phyloP scores from a whole-genome alignment of 2,888 invertebrate genomes.

The Diarsia rubi region DNA sequence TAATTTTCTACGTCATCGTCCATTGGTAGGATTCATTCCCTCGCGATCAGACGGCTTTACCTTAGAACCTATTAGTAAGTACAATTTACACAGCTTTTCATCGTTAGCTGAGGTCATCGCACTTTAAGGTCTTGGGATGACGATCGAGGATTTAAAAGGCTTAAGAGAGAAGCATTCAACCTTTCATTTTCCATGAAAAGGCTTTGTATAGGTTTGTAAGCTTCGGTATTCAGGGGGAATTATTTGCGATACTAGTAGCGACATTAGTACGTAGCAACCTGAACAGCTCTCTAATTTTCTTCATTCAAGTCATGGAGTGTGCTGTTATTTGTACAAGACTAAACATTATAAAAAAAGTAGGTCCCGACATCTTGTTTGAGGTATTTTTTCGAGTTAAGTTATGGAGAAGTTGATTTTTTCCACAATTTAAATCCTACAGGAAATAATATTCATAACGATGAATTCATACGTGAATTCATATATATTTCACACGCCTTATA shows the following conservation, averaged over 20 bases:
- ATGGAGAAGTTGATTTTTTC: too few relatives aligned
- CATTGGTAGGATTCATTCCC: constrained; percentile 23
- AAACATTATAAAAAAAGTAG: too few relatives aligned
- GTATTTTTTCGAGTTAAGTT: too few relatives aligned
- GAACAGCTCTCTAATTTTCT: too few relatives aligned
- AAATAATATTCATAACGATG: too few relatives aligned
- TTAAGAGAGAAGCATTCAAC: constrained; percentile 48
- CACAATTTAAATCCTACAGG: too few relatives aligned
- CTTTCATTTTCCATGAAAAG: constrained; percentile 22
- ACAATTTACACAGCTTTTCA: constrained; percentile 28
- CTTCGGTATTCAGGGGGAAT: constrained; percentile 17
- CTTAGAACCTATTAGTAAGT: constrained; percentile 33
- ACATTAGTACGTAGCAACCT: too few relatives aligned
- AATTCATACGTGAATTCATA: too few relatives aligned
- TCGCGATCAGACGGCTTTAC: constrained; percentile 37
- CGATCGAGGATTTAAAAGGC: constrained; percentile 35
- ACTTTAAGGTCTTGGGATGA: constrained; percentile 27
- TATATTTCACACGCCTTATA: neutral
- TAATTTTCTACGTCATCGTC: constrained; percentile 41
- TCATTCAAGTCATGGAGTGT: too few relatives aligned
- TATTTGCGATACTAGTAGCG: neutral
- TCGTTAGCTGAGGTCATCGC: constrained; percentile 33
- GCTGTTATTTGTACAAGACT: too few relatives aligned
- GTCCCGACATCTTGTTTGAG: too few relatives aligned
- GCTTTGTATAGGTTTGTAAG: constrained; percentile 5